phyloP scores from a whole-genome alignment of 2,113 vertebrate species.

The Macaca mulatta region DNA sequence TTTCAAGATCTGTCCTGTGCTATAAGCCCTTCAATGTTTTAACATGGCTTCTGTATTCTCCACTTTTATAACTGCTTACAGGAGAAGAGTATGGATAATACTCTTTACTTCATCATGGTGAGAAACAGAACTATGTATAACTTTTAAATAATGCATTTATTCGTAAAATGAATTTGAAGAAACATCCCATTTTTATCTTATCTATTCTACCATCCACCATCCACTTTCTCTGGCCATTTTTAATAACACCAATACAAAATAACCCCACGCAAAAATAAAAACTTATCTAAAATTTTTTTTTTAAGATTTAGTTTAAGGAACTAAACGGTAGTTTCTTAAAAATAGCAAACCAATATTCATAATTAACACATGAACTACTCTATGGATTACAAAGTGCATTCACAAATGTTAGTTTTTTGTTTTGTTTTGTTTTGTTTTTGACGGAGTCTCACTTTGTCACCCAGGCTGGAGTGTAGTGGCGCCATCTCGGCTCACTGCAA shows the following conservation, averaged over 20 bases:
- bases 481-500: no score
- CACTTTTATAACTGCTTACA: not conserved
- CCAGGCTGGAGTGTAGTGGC: no score
- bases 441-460: no score
- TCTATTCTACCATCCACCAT: not conserved
- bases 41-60: not conserved
- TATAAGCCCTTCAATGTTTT: not conserved
- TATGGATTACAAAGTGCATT: not conserved
- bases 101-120: not conserved
- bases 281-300: not conserved
- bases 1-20: not conserved
- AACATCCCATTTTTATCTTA: not conserved
- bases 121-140: not conserved
- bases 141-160: not conserved
- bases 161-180: not conserved
- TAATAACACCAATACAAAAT: not conserved
- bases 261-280: not conserved
- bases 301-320: not conserved
- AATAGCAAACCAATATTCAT: not conserved
- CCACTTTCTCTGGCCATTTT: not conserved
- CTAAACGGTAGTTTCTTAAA: not conserved
- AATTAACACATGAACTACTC: not conserved
- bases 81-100: not conserved
- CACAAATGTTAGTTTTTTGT: not conserved
- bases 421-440: no score